A percentile compares a stretch with the other conserved stretches of the same genome.
These are phyloP conservation scores for Recurvirostra avosetta DNA, from an alignment of 2,113 vertebrate genomes.

Conservation along the genomic window DNA sequence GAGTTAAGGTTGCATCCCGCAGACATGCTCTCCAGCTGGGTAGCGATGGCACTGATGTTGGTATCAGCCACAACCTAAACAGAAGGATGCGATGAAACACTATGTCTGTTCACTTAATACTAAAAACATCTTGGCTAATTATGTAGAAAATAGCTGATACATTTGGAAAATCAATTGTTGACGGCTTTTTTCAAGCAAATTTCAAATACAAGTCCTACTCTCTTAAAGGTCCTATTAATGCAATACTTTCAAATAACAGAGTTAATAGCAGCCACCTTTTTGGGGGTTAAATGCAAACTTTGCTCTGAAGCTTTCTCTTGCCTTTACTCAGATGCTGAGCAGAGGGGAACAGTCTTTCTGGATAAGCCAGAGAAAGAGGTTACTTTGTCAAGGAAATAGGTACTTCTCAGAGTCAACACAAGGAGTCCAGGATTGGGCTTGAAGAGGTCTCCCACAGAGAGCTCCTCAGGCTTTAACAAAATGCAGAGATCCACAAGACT, in stretches of 20 bases:
- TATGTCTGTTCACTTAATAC: neutral
- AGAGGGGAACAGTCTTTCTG: neutral
- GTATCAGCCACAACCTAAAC: constrained; percentile 92
- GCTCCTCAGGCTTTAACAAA: neutral
- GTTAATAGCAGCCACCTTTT: neutral
- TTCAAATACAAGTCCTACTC: neutral
- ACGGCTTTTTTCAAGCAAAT: neutral
- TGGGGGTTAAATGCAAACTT: neutral
- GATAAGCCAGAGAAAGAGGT: neutral
- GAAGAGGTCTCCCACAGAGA: neutral
- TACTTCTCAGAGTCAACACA: neutral
- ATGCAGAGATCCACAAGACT: neutral
- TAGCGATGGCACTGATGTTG: constrained; percentile 89
- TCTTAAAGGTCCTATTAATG: neutral
- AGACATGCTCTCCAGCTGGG: constrained; percentile 89
- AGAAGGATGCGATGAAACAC: neutral
- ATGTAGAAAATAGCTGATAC: neutral
- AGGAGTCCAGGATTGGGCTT: neutral
- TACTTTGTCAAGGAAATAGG: neutral
- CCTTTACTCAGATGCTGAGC: neutral
- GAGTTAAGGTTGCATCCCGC: constrained; percentile 56
- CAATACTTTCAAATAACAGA: neutral
- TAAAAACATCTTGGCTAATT: neutral
- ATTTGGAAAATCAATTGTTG: neutral
- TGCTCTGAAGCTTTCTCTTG: neutral